Conservation (phyloP, 1,140 invertebrate species). For the Ceratitis capitata region DNA sequence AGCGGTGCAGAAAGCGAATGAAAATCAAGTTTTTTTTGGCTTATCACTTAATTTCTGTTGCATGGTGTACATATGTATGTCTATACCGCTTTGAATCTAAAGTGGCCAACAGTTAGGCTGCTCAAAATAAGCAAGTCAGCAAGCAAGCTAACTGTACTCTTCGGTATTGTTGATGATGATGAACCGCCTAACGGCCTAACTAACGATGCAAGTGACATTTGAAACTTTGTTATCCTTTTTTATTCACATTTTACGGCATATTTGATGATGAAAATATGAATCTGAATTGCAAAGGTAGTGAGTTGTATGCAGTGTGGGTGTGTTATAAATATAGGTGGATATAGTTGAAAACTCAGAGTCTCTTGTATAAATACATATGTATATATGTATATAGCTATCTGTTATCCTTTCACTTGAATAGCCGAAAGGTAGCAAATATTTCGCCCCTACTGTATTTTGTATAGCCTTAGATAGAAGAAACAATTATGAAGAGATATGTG, state of each 20-base stretch:
- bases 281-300: not conserved
- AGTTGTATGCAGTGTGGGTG: not conserved
- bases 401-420: not conserved
- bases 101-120: not conserved
- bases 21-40: too few relatives aligned
- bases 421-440: not conserved
- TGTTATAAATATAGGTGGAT: too few relatives aligned
- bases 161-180: slow-evolving; percentile 30
- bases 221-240: not conserved
- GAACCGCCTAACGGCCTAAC: not conserved
- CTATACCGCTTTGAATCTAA: not conserved
- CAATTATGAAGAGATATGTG: too few relatives aligned
- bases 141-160: slow-evolving; percentile 3
- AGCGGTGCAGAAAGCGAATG: too few relatives aligned
- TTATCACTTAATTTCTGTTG: too few relatives aligned
- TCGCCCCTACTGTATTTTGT: not conserved
- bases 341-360: too few relatives aligned
- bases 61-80: too few relatives aligned
- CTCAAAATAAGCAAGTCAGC: not conserved
- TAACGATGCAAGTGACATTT: slow-evolving; percentile 25
- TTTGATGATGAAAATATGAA: not conserved
- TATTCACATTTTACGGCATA: not conserved
- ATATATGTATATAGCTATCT: not conserved
- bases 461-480: not conserved
- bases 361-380: not conserved